phyloP scores from a whole-genome alignment of 2,888 invertebrate genomes.

The Lepidochrysops patricia region DNA sequence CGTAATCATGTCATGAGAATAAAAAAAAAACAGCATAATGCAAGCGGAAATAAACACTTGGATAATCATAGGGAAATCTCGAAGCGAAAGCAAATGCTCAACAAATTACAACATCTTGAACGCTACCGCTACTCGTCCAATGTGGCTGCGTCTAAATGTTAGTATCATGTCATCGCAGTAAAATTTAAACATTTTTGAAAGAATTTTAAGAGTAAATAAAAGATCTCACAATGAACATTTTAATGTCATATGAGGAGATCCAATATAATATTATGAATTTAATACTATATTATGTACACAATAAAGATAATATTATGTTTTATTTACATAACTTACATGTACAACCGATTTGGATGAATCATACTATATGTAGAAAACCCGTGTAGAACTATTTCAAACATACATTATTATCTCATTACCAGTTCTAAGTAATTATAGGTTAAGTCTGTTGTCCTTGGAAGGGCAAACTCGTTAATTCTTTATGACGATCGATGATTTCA shows the following conservation, averaged over 20 bases:
- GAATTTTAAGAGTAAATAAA: background rate
- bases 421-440: background rate
- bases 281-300: background rate
- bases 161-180: background rate
- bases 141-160: background rate
- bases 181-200: background rate
- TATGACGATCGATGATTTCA: no score
- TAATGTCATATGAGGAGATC: background rate
- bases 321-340: background rate
- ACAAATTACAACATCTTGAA: conserved; percentile 14
- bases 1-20: conserved; percentile 12
- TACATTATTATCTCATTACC: background rate
- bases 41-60: conserved; percentile 12
- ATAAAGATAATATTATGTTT: background rate
- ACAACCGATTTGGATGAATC: background rate
- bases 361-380: background rate
- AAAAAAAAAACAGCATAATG: conserved; percentile 13
- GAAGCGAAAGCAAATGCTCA: conserved; percentile 9
- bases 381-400: background rate
- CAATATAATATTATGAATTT: no score
- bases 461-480: background rate
- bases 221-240: background rate
- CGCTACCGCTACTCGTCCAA: conserved; percentile 12
- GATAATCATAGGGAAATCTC: conserved; percentile 13
- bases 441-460: background rate